These are phyloP conservation scores for Neuroscelio doddi DNA, from an alignment of 2,888 invertebrate species.

Conservation along the genomic window DNA sequence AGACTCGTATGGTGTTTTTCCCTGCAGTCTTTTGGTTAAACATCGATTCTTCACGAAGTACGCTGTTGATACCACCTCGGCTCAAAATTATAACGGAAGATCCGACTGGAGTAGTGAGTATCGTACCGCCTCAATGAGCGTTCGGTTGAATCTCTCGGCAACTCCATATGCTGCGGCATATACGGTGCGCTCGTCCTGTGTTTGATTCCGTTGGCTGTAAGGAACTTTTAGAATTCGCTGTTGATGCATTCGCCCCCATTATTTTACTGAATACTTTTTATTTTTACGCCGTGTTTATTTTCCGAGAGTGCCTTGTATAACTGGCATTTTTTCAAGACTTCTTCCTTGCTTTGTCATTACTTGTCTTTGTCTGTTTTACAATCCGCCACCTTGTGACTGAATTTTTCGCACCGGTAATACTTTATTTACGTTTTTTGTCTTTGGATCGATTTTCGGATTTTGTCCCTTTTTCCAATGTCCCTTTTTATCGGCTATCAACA, in stretches of 20 bases:
- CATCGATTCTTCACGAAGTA: slow-evolving; percentile 53
- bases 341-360: no score
- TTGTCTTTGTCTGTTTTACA: no score
- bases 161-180: slow-evolving; percentile 32
- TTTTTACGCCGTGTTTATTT: slow-evolving; percentile 32
- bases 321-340: slow-evolving; percentile 27
- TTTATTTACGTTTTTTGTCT: no score
- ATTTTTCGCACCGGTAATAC: no score
- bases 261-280: slow-evolving; percentile 47
- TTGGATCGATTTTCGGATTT: no score
- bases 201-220: slow-evolving; percentile 51
- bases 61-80: slow-evolving; percentile 53
- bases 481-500: no score
- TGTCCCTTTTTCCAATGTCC: no score
- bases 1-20: slow-evolving; percentile 45
- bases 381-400: no score
- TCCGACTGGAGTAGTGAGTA: slow-evolving; percentile 49
- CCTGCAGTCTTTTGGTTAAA: slow-evolving; percentile 34
- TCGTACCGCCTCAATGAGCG: slow-evolving; percentile 52
- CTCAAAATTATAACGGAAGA: slow-evolving; percentile 52
- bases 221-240: slow-evolving; percentile 41
- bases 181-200: slow-evolving; percentile 2
- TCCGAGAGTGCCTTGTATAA: slow-evolving; percentile 25
- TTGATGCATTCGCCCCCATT: slow-evolving; percentile 47
- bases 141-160: slow-evolving; percentile 55